phyloP scores from a whole-genome alignment of 1,140 invertebrate species.

The Drosophila elegans region DNA sequence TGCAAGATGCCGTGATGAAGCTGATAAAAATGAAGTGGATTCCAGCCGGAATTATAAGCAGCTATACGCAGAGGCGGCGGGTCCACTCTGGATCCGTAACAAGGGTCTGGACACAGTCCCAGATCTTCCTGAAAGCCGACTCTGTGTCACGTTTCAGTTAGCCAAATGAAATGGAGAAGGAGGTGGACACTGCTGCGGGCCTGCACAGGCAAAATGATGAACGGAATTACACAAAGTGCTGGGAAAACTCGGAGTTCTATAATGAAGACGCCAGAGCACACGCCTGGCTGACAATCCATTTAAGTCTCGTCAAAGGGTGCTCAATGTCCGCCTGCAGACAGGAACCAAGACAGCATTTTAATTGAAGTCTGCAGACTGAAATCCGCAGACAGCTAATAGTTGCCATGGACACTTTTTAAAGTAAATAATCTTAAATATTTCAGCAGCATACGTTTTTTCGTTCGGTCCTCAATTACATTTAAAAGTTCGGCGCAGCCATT shows the following conservation, averaged over 20 bases:
- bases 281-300: conserved; percentile 5
- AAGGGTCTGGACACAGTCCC: conserved; percentile 25
- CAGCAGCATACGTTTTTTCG: conserved; percentile 1
- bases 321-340: conserved; percentile 9
- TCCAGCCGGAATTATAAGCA: conserved; percentile 71
- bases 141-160: conserved; percentile 59
- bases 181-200: conserved; percentile 46
- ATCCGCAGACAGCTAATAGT: background rate
- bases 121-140: conserved; percentile 1
- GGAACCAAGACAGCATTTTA: conserved; percentile 38
- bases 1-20: conserved; percentile 75
- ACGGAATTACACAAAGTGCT: conserved; percentile 34
- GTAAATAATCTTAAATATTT: conserved; percentile 27
- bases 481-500: conserved; percentile 15
- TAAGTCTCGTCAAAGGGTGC: conserved; percentile 37
- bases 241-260: background rate
- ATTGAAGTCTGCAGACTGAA: conserved; percentile 47
- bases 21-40: conserved; percentile 78
- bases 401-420: background rate
- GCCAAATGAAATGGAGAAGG: conserved; percentile 62
- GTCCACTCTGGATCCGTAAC: conserved; percentile 21
- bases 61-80: conserved; percentile 43
- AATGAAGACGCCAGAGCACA: conserved; percentile 12
- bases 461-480: conserved; percentile 13
- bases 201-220: conserved; percentile 22